A percentile compares a stretch with the other conserved stretches of the same genome.
These are phyloP conservation scores for Protomyctophum bolini DNA, from an alignment of 2,113 vertebrate genomes.

Conservation along the genomic window DNA sequence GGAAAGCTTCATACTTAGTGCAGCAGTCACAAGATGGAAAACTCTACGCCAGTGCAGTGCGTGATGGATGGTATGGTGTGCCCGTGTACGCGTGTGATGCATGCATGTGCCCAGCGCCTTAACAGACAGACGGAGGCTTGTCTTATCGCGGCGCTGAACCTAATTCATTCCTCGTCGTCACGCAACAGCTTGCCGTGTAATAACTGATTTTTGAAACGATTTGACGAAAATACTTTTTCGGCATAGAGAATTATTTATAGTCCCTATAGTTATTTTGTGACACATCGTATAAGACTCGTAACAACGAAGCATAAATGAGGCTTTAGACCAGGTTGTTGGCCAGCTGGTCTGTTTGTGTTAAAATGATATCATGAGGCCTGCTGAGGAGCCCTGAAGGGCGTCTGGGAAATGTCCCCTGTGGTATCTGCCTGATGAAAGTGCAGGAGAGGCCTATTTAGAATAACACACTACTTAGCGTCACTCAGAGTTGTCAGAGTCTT, in stretches of 20 bases:
- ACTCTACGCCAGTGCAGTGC: too few species aligned
- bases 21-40: too few species aligned
- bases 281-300: too few species aligned
- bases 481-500: constrained; percentile 36
- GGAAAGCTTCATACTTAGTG: too few species aligned
- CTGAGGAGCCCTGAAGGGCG: constrained; percentile 24
- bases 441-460: constrained; percentile 25
- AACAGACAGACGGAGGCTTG: constrained; percentile 13
- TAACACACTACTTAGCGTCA: constrained; percentile 8
- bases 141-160: neutral
- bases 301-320: too few species aligned
- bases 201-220: too few species aligned
- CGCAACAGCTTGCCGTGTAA: too few species aligned
- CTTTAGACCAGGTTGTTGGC: constrained; percentile 15
- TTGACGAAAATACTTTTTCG: too few species aligned
- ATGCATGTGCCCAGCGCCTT: constrained; percentile 12
- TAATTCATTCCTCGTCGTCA: too few species aligned
- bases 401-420: constrained; percentile 44
- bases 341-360: constrained; percentile 47
- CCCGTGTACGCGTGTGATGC: neutral
- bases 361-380: constrained; percentile 42
- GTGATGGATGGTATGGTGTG: neutral
- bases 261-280: too few species aligned
- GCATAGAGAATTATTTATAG: too few species aligned
- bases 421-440: constrained; percentile 34